A percentile compares a stretch with the other conserved stretches of the same genome.
Evolutionary conservation across 1,140 invertebrate species (phyloP).

Genomic region (Melitaea cinxia): DNA sequence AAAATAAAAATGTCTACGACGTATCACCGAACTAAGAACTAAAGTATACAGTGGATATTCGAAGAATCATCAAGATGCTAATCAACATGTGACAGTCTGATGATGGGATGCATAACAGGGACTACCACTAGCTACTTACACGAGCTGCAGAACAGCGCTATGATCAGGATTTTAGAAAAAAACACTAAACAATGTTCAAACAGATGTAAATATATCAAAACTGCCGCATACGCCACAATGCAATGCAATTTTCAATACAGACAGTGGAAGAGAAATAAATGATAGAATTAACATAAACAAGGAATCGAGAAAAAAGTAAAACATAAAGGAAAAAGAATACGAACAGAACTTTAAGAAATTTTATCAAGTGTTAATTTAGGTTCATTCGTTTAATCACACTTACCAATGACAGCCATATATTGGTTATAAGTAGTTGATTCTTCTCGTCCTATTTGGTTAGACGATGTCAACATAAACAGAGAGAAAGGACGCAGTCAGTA

Average conservation of each 20-base stretch:
- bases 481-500: conserved; percentile 84
- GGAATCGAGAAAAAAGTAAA: conserved; percentile 45
- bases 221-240: conserved; percentile 80
- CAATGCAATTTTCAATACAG: conserved; percentile 77
- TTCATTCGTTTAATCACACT: conserved; percentile 84
- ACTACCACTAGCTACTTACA: conserved; percentile 69
- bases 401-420: conserved; percentile 93
- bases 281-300: conserved; percentile 48
- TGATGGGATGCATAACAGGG: conserved; percentile 69
- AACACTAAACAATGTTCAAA: conserved; percentile 61
- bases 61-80: conserved; percentile 39
- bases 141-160: conserved; percentile 56
- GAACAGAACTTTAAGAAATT: conserved; percentile 71
- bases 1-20: conserved; percentile 2
- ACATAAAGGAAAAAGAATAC: conserved; percentile 43
- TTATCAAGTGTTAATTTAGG: conserved; percentile 78
- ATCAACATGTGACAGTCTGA: conserved; percentile 44
- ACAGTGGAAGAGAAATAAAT: conserved; percentile 59
- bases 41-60: conserved; percentile 24
- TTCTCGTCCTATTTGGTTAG: conserved; percentile 89
- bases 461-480: conserved; percentile 85
- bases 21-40: conserved; percentile 27
- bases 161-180: conserved; percentile 56
- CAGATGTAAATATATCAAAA: conserved; percentile 64
- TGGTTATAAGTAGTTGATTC: conserved; percentile 92